Conservation (phyloP, 2,888 invertebrate genomes). For the Stomorhina lunata region DNA sequence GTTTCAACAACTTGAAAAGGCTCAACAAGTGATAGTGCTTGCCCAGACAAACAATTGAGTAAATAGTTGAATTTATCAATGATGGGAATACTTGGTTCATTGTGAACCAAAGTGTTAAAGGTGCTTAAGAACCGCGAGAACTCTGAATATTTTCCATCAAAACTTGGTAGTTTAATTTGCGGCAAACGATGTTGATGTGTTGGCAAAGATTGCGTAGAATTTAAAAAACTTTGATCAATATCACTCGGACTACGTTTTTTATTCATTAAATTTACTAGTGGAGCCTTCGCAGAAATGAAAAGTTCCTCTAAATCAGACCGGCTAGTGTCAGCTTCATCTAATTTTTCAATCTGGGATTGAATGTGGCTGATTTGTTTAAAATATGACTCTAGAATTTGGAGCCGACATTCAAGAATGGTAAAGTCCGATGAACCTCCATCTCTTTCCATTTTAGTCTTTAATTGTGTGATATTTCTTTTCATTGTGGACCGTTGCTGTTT, state of each 20-base stretch:
- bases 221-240: constrained; percentile 30
- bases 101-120: constrained; percentile 5
- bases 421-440: constrained; percentile 4
- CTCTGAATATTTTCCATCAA: constrained; percentile 16
- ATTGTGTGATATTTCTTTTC: constrained; percentile 28
- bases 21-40: constrained; percentile 1
- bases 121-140: constrained; percentile 21
- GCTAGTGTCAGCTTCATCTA: background rate
- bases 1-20: background rate
- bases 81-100: background rate
- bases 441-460: constrained; percentile 6
- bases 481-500: constrained; percentile 39
- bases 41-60: constrained; percentile 9
- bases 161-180: constrained; percentile 21
- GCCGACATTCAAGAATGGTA: constrained; percentile 42
- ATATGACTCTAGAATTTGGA: constrained; percentile 51
- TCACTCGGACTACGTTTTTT: constrained; percentile 6
- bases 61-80: constrained; percentile 28
- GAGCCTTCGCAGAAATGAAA: constrained; percentile 27
- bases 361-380: constrained; percentile 50
- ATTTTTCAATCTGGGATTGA: constrained; percentile 43
- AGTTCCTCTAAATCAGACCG: constrained; percentile 41
- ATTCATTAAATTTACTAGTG: constrained; percentile 10
- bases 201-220: background rate
- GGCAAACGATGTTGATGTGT: constrained; percentile 8